Evolutionary conservation across 2,113 vertebrate species (phyloP).

Genomic region (Lamprotornis superbus): DNA sequence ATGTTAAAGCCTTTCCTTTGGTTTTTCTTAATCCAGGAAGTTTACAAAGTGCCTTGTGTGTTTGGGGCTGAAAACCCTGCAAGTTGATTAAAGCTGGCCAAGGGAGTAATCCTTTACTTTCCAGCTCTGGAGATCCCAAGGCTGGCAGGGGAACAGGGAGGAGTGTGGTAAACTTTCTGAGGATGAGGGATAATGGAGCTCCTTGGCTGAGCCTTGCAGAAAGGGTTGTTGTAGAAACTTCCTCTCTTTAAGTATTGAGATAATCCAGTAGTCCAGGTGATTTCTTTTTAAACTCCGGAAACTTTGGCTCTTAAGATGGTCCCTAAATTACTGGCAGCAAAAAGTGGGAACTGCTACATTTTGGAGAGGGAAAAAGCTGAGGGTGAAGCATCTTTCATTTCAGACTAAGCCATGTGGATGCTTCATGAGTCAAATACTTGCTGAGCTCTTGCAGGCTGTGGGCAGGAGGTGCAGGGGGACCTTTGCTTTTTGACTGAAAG

Average conservation of each 20-base stretch:
- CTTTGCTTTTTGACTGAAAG: neutral
- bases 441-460: neutral
- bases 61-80: slow-evolving; percentile 3
- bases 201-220: neutral
- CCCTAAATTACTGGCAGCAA: neutral
- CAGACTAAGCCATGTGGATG: neutral
- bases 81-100: neutral
- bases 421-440: neutral
- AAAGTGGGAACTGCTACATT: neutral
- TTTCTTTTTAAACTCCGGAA: neutral
- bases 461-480: neutral
- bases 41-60: slow-evolving; percentile 21
- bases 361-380: neutral
- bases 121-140: neutral
- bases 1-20: slow-evolving; percentile 22
- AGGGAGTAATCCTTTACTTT: neutral
- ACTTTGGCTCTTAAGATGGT: neutral
- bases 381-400: neutral
- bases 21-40: slow-evolving; percentile 53
- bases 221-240: neutral
- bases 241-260: neutral
- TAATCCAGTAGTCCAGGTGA: neutral
- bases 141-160: neutral
- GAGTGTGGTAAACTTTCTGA: neutral
- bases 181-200: neutral